A percentile compares a stretch with the other conserved stretches of the same genome.
phyloP scores from a whole-genome alignment of 2,797 vertebrate species.

The Mareca strepera region DNA sequence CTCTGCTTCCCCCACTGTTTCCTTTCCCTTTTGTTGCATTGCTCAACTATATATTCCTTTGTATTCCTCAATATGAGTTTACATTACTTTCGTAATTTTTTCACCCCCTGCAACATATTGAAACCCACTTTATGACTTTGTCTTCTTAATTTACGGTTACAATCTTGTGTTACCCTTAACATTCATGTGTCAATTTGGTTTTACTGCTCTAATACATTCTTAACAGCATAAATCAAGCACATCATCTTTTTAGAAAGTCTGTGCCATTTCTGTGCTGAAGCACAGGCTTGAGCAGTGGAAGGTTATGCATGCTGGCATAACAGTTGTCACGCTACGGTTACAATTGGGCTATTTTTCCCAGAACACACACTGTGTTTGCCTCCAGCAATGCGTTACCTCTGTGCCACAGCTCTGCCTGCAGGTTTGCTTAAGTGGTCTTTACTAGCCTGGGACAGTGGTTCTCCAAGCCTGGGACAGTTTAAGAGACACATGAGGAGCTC shows the following conservation, averaged over 20 bases:
- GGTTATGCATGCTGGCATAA: neutral
- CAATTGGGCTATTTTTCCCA: neutral
- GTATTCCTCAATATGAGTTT: accelerated
- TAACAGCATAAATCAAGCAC: neutral
- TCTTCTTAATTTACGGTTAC: neutral
- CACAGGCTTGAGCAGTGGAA: neutral
- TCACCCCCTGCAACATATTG: neutral
- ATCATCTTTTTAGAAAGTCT: neutral
- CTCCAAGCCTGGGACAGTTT: neutral
- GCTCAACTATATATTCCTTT: neutral
- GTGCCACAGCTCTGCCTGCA: neutral
- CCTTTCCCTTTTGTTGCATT: neutral
- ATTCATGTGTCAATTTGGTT: neutral
- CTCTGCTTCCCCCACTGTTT: neutral
- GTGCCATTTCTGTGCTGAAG: neutral
- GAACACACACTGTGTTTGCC: neutral
- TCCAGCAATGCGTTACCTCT: neutral
- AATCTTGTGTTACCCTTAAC: neutral
- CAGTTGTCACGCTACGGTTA: neutral
- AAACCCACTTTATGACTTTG: neutral
- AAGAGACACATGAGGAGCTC: neutral
- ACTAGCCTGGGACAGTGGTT: neutral
- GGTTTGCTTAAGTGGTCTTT: neutral
- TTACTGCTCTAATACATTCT: neutral
- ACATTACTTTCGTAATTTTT: neutral